phyloP scores from a whole-genome alignment of 2,797 vertebrate genomes.

The Alcedo atthis region DNA sequence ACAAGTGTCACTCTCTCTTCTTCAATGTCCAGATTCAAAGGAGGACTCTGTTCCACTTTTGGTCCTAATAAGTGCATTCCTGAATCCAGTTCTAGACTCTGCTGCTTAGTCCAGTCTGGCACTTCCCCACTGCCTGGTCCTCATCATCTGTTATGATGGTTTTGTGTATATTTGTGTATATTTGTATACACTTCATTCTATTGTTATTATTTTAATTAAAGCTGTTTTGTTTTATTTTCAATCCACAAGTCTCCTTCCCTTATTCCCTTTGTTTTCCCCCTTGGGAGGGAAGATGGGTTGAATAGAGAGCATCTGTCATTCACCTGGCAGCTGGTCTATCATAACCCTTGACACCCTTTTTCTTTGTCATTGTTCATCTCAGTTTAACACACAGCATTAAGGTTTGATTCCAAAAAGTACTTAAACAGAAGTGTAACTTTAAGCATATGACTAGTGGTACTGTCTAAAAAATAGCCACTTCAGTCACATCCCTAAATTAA shows the following conservation, averaged over 20 bases:
- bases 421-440: neutral
- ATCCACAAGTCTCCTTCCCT: neutral
- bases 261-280: neutral
- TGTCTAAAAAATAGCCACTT: constrained; percentile 27
- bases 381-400: constrained; percentile 12
- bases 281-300: neutral
- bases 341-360: neutral
- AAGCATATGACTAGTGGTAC: constrained; percentile 10
- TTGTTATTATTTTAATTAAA: neutral
- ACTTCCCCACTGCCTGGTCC: neutral
- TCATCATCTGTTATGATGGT: neutral
- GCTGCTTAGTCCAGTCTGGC: neutral
- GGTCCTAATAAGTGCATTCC: neutral
- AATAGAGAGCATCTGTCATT: neutral
- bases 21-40: neutral
- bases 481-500: neutral
- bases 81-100: neutral
- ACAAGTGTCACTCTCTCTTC: neutral
- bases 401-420: neutral
- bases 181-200: neutral
- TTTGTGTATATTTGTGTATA: neutral
- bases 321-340: too few relatives aligned
- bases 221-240: neutral
- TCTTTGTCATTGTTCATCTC: constrained; percentile 9
- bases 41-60: neutral